Evolutionary conservation across 2,888 invertebrate species (phyloP).

Genomic region (Frankliniella fusca): DNA sequence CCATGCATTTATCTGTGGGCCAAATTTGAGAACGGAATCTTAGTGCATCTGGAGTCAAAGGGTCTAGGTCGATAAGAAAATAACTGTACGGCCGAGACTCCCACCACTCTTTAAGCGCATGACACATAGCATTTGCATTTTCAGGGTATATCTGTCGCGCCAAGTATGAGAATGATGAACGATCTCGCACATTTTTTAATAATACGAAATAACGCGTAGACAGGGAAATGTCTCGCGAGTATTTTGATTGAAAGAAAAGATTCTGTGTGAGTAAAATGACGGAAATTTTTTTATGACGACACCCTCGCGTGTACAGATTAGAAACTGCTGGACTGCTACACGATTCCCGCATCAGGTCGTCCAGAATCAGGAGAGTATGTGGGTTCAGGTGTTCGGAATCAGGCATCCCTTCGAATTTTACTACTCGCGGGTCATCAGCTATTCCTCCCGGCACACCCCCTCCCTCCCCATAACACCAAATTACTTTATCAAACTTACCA

Average conservation of each 20-base stretch:
- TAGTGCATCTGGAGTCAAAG: neutral
- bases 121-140: neutral
- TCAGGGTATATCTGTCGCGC: neutral
- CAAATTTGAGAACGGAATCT: neutral
- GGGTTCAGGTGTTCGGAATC: neutral
- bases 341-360: neutral
- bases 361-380: neutral
- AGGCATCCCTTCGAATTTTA: neutral
- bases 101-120: neutral
- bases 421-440: neutral
- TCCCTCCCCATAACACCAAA: neutral
- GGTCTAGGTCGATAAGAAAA: neutral
- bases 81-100: neutral
- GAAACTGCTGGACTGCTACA: neutral
- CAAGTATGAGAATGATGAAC: neutral
- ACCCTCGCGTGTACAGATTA: neutral
- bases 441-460: neutral
- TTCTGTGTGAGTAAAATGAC: neutral
- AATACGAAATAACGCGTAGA: neutral
- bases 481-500: neutral
- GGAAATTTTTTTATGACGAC: neutral
- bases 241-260: neutral
- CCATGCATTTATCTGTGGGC: neutral
- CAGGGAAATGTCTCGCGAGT: neutral
- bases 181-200: neutral